These are phyloP conservation scores for Heliconius hermathena DNA, from an alignment of 1,140 invertebrate species.

Conservation along the genomic window DNA sequence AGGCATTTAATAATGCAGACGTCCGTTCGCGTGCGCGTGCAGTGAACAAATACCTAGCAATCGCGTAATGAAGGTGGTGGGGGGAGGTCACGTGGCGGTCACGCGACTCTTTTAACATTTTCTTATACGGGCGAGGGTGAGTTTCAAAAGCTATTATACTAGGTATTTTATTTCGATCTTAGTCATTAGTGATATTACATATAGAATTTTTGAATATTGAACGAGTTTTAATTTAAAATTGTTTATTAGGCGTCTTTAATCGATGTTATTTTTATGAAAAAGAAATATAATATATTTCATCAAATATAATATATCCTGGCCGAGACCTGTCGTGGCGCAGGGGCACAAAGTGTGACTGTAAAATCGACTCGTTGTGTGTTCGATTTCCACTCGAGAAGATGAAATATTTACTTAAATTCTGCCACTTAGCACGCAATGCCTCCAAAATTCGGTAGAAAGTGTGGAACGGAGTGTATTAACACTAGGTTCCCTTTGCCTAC, in stretches of 20 bases:
- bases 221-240: neutral
- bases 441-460: no score
- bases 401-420: no score
- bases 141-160: slow-evolving; percentile 50
- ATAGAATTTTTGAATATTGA: neutral
- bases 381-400: no score
- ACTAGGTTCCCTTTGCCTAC: no score
- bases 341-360: no score
- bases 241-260: neutral
- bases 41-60: slow-evolving; percentile 72
- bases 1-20: slow-evolving; percentile 81
- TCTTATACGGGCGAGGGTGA: slow-evolving; percentile 51
- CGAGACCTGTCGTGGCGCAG: no score
- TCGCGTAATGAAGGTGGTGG: slow-evolving; percentile 67
- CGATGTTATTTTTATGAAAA: neutral
- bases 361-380: no score
- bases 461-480: no score
- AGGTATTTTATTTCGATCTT: slow-evolving; percentile 50
- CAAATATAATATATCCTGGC: no score
- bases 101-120: slow-evolving; percentile 72
- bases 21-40: slow-evolving; percentile 62
- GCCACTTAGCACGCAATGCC: no score
- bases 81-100: slow-evolving; percentile 61
- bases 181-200: slow-evolving; percentile 35
- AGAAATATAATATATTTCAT: no score